These are phyloP conservation scores for Steinernema carpocapsae DNA, from an alignment of 2,888 invertebrate genomes.

Conservation along the genomic window DNA sequence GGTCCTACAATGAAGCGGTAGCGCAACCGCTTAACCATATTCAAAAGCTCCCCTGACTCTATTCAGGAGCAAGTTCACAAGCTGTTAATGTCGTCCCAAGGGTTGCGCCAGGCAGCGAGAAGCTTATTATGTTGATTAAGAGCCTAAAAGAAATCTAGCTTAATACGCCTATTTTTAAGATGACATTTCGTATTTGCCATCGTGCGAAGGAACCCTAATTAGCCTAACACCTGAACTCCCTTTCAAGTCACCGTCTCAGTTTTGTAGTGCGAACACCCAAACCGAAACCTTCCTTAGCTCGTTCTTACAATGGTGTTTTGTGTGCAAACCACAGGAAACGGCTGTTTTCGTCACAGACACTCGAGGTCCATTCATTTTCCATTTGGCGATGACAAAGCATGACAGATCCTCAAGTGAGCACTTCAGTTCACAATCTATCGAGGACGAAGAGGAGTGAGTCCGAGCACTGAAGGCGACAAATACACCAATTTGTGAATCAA, in stretches of 20 bases:
- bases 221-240: too few species aligned
- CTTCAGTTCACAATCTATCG: conserved; percentile 16
- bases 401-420: conserved; percentile 25
- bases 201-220: too few species aligned
- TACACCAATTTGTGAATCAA: conserved; percentile 20
- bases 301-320: too few species aligned
- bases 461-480: background rate
- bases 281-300: too few species aligned
- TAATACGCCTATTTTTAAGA: too few species aligned
- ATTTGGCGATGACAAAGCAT: conserved; percentile 27
- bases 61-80: background rate
- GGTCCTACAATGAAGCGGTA: background rate
- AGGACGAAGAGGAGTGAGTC: background rate
- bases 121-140: background rate
- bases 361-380: conserved; percentile 19
- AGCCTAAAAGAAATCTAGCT: too few species aligned
- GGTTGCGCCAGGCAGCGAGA: background rate
- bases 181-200: too few species aligned
- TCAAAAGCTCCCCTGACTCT: background rate
- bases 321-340: background rate
- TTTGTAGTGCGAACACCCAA: too few species aligned
- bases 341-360: conserved; percentile 18
- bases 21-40: background rate
- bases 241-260: too few species aligned
- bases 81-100: background rate